These are phyloP conservation scores for Cremastobaeus sp. DNA, from an alignment of 2,888 invertebrate genomes.

Conservation along the genomic window DNA sequence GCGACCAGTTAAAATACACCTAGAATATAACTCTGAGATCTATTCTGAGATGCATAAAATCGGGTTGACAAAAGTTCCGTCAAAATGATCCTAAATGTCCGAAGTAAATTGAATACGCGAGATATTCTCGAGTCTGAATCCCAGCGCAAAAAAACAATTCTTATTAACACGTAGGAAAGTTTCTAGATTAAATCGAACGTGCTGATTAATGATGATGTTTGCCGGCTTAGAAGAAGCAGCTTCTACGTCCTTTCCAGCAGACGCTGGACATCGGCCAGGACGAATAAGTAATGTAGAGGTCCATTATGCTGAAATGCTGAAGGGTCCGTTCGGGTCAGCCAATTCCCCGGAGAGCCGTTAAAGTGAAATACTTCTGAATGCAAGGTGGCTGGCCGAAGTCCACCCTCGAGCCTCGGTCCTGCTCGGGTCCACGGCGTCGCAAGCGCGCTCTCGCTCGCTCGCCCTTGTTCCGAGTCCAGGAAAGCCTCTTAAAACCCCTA, in stretches of 20 bases:
- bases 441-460: conserved; percentile 45
- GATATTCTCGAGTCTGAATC: no score
- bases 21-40: no score
- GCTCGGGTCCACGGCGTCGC: background rate
- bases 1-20: no score
- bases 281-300: conserved; percentile 78
- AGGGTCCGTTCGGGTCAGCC: conserved; percentile 76
- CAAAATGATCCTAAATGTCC: no score
- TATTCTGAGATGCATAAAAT: no score
- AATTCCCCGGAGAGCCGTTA: conserved; percentile 78
- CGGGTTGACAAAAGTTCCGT: no score
- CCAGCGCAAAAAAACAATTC: no score
- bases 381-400: conserved; percentile 74
- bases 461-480: conserved; percentile 46
- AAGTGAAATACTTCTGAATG: conserved; percentile 79
- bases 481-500: conserved; percentile 62
- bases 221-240: conserved; percentile 47
- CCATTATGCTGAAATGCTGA: conserved; percentile 78
- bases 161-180: conserved; percentile 53
- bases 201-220: conserved; percentile 60
- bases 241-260: conserved; percentile 54
- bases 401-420: conserved; percentile 58
- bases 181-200: conserved; percentile 58
- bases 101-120: conserved; percentile 4
- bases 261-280: conserved; percentile 73